Evolutionary conservation across 1,140 invertebrate genomes (phyloP).

Genomic region (Sinella curviseta): DNA sequence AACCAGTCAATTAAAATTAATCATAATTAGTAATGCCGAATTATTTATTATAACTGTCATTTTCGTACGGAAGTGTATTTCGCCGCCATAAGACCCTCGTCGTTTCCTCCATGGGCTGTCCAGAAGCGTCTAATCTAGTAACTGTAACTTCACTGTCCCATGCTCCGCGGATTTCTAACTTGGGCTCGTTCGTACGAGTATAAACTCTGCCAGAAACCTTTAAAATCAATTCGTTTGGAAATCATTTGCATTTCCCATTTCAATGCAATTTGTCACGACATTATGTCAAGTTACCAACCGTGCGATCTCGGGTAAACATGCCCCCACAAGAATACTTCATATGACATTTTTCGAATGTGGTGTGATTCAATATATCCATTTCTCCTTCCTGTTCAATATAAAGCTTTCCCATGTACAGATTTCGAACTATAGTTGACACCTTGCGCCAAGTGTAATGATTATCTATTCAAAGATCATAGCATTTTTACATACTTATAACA

Average conservation of each 20-base stretch:
- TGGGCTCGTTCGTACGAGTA: constrained; percentile 45
- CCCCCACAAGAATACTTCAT: constrained; percentile 27
- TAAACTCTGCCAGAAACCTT: neutral
- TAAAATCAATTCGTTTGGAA: neutral
- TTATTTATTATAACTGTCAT: too few species aligned
- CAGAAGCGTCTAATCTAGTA: neutral
- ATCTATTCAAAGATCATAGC: constrained; percentile 15
- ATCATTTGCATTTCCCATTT: neutral
- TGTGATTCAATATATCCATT: constrained; percentile 66
- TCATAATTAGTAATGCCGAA: too few species aligned
- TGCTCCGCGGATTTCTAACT: constrained; percentile 44
- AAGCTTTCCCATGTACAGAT: constrained; percentile 68
- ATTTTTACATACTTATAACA: neutral
- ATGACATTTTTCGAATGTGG: constrained; percentile 32
- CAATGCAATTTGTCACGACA: neutral
- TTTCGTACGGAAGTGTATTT: constrained; percentile 57
- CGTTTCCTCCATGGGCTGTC: constrained; percentile 51
- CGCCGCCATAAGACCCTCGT: constrained; percentile 63
- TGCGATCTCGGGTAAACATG: neutral
- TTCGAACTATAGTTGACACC: constrained; percentile 67
- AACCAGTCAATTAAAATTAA: too few species aligned
- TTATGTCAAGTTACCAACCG: neutral
- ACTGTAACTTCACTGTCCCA: neutral
- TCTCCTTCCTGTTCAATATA: constrained; percentile 72
- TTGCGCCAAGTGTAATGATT: constrained; percentile 69